These are phyloP conservation scores for Drosophila suzukii DNA, from an alignment of 1,140 invertebrate genomes.

Conservation along the genomic window DNA sequence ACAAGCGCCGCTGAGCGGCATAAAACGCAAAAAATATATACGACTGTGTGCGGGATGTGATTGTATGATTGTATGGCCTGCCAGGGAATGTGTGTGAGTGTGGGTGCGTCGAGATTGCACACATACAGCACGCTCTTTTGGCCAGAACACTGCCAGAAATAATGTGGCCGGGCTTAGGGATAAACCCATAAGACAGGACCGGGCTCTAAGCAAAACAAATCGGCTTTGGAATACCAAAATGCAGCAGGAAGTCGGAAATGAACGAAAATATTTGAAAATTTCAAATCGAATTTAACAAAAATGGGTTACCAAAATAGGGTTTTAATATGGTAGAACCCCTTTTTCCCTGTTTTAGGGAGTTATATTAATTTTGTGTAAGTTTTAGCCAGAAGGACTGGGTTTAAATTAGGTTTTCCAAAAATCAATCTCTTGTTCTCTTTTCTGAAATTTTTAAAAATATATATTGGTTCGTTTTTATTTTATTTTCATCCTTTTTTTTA, in stretches of 20 bases:
- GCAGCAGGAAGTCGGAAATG: not conserved
- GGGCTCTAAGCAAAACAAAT: slow-evolving; percentile 6
- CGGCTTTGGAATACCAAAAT: not conserved
- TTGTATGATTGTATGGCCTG: slow-evolving; percentile 23
- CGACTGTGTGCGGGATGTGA: slow-evolving; percentile 36
- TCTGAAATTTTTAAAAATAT: too few species aligned
- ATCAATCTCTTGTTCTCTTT: too few species aligned
- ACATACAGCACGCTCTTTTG: slow-evolving; percentile 37
- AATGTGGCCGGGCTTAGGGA: slow-evolving; percentile 6
- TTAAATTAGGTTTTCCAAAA: too few species aligned
- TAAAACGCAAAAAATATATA: slow-evolving; percentile 71
- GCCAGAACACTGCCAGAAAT: slow-evolving; percentile 37
- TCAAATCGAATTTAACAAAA: not conserved
- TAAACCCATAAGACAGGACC: slow-evolving; percentile 3
- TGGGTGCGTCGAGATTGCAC: slow-evolving; percentile 40
- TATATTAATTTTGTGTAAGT: too few species aligned
- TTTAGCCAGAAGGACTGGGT: too few species aligned
- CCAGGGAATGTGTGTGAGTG: not conserved
- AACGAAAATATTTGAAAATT: not conserved
- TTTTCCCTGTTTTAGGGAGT: too few species aligned
- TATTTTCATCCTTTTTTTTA: too few species aligned
- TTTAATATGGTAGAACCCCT: too few species aligned
- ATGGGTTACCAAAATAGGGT: too few species aligned
- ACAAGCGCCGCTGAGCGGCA: slow-evolving; percentile 80
- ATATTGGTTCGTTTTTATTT: too few species aligned